phyloP scores from a whole-genome alignment of 2,888 invertebrate species.

The Yponomeuta evonymella region DNA sequence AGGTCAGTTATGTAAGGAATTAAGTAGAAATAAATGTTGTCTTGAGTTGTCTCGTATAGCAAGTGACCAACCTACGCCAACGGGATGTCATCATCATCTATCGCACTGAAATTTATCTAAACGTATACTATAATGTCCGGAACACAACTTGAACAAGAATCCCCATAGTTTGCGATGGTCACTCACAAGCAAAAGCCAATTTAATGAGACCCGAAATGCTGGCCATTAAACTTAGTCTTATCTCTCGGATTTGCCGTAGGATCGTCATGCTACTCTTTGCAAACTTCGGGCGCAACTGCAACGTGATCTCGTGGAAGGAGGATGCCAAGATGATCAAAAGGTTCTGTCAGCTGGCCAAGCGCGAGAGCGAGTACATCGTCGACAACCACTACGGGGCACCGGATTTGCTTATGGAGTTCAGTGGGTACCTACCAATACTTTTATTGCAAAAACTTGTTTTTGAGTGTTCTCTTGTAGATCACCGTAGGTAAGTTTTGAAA shows the following conservation, averaged over 20 bases:
- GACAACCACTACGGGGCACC: conserved; percentile 26
- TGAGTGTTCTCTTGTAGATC: too few species aligned
- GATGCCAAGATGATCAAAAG: conserved; percentile 29
- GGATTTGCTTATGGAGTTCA: conserved; percentile 45
- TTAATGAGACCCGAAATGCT: too few species aligned
- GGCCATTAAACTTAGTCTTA: too few species aligned
- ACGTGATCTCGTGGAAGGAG: conserved; percentile 27
- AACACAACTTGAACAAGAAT: neutral
- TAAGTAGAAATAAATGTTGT: neutral
- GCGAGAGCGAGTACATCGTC: conserved; percentile 38
- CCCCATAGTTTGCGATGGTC: neutral
- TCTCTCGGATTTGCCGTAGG: conserved; percentile 14
- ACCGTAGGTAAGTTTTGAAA: too few species aligned
- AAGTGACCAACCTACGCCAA: neutral
- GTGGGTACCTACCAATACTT: conserved; percentile 30
- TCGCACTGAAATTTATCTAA: neutral
- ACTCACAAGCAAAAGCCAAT: too few species aligned
- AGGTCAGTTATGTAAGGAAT: conserved; percentile 31
- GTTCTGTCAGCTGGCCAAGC: conserved; percentile 31
- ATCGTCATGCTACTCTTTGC: conserved; percentile 23
- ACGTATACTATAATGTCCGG: neutral
- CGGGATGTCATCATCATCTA: neutral
- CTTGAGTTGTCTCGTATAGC: neutral
- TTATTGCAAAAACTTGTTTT: neutral
- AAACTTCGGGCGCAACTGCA: conserved; percentile 30